Conservation (phyloP, 1,140 invertebrate genomes). For the Phthorimaea operculella region DNA sequence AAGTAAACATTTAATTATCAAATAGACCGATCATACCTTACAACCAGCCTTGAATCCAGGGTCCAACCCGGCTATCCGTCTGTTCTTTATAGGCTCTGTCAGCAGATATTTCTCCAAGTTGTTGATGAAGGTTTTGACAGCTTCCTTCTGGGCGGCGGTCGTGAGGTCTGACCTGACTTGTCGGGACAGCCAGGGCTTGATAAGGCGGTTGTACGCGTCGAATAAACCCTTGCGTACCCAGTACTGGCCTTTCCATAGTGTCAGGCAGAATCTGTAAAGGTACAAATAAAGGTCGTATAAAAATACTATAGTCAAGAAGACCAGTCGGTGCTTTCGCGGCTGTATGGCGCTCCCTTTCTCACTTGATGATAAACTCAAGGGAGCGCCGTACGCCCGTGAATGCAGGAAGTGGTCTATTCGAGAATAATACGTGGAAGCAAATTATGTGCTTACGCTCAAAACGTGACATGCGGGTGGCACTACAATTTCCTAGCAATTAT, state of each 20-base stretch:
- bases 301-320: no score
- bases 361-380: no score
- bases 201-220: conserved; percentile 68
- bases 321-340: no score
- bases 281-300: no score
- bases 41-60: conserved; percentile 89
- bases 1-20: no score
- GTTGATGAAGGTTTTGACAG: conserved; percentile 83
- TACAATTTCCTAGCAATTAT: no score
- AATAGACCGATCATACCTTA: conserved; percentile 68
- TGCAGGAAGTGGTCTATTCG: no score
- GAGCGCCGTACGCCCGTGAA: no score
- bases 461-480: no score
- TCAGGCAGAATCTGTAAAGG: conserved; percentile 50
- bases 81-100: conserved; percentile 81
- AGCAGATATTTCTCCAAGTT: conserved; percentile 88
- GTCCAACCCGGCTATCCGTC: conserved; percentile 85
- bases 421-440: no score
- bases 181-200: conserved; percentile 74
- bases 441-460: no score
- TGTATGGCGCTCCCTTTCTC: no score
- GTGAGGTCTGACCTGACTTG: conserved; percentile 79
- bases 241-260: conserved; percentile 52
- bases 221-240: conserved; percentile 57
- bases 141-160: conserved; percentile 79